phyloP scores from a whole-genome alignment of 1,140 invertebrate species.

The Pomacea maculata region DNA sequence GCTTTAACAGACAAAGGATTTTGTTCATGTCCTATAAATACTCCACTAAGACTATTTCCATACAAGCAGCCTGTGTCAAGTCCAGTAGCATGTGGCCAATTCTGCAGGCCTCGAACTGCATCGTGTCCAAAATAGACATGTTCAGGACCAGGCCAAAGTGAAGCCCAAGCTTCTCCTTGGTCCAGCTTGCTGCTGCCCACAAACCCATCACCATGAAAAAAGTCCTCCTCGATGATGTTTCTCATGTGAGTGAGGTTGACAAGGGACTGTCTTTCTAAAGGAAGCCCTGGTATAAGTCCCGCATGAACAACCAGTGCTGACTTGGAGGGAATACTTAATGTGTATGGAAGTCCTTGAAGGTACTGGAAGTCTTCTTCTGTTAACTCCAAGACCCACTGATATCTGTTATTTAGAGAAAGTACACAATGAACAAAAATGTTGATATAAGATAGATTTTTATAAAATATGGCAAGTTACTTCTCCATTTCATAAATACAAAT shows the following conservation, averaged over 20 bases:
- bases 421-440: no score
- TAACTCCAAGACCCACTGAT: conserved; percentile 58
- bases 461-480: no score
- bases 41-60: conserved; percentile 53
- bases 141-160: conserved; percentile 61
- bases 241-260: conserved; percentile 61
- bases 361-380: conserved; percentile 51
- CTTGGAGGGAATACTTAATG: conserved; percentile 57
- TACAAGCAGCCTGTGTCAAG: conserved; percentile 65
- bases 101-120: conserved; percentile 56
- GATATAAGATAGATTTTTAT: no score
- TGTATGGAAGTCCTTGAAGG: conserved; percentile 60
- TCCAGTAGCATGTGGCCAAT: conserved; percentile 56
- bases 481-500: no score
- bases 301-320: conserved; percentile 64
- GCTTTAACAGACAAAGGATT: conserved; percentile 7
- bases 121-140: conserved; percentile 68
- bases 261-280: conserved; percentile 45
- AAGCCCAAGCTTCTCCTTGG: conserved; percentile 59
- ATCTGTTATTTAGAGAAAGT: conserved; percentile 24
- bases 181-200: conserved; percentile 34
- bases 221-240: conserved; percentile 48
- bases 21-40: conserved; percentile 38
- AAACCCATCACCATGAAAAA: conserved; percentile 24
- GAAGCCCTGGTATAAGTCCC: conserved; percentile 60